Evolutionary conservation across 1,140 invertebrate genomes (phyloP), one percentile per base, ranked within the genome.

Genomic region (Bombus confusus): DNA sequence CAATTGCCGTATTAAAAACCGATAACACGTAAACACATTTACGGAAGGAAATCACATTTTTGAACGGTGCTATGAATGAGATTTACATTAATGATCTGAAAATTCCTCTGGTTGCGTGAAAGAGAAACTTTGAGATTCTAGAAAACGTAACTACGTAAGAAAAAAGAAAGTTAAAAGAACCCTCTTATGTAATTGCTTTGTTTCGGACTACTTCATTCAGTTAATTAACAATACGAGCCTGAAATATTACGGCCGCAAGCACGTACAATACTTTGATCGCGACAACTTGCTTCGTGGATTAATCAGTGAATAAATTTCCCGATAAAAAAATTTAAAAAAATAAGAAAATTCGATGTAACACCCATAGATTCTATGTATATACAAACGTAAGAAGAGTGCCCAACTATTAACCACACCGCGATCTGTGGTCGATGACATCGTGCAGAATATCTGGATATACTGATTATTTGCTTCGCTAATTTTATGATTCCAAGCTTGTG

Each of bases 331-430:
- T 18, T 62, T n/a, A n/a, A 59, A 84, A 84, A 43, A 83, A 75
- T 57, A 78, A n/a, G 10, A 39, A 69, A n/a, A 71, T 37, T 79
- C 83, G 83, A 72, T 5, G 6, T 81, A 78, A 80, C 72, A 80
- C 86, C 86, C 88, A 90, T 68, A 77, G 83, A 80, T 87, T 87
- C 83, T 90, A 90, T 90, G 85, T 90, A 87, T 90, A 68, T 90
- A 90, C 86, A 90, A 87, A 90, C 86, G 82, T 89, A 90, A 89
- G 66, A 90, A 88, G 72, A 90, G 85, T 89, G 88, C 89, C 89
- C 89, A 83, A 83, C 79, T 89, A 90, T 87, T 88, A 86, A 89
- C 88, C 88, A 90, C 88, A 85, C 81, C 88, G 87, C 88, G 87
- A 85, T 77, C 86, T 68, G 89, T 89, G 88, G 83, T 47, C 81